Base-by-base conservation (phyloP, 2,113 vertebrate species). In the Tringa solitaria region DNA sequence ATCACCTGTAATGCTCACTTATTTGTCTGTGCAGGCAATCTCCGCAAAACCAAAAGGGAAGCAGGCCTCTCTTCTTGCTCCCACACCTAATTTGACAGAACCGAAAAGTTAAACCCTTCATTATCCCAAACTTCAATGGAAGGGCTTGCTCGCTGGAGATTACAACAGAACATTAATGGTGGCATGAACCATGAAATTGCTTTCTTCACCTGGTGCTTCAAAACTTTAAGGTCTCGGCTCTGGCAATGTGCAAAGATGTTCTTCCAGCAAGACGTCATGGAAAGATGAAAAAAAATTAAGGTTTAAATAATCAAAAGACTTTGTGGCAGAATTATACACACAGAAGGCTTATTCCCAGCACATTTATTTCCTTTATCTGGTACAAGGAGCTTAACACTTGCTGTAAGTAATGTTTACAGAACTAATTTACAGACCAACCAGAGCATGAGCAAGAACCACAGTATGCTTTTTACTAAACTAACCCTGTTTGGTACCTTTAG, bases 141-240 rank as follows among this genome's bases (percentile, higher is more conserved):
- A 98, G 96, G 94, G 96, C 92, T 96, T 91, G 97, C 95, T 97
- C 92, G 97, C 96, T 96, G 96, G 95, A 98, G 97, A 98, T 98
- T 98, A 98, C 90, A 95, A 93, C 96, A 94, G 83, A 93, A 91
- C 93, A 96, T 98, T 98, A 98, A 95, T 70, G 95, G 98, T 88
- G 96, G 97, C 95, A 85, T 97, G 97, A 98, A 98, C 98, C 98
- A 97, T 98, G 98, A 99, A 99, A 98, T 98, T 98, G 97, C 97
- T 98, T 98, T 97, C 97, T 97, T 97, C 96, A 97, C 98, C 98
- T 96, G 97, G 94, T 89, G 97, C 95, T 98, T 96, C 96, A 92
- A 64, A 96, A 97, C 97, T 97, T 96, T 94, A 46, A 43, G 96
- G 95, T 91, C 95, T 96, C 12, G 20, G 90, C 86, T 93, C 87